A percentile compares a stretch with the other conserved stretches of the same genome.
Conservation (phyloP, 2,113 vertebrate genomes). For the Siphamia tubifer region DNA sequence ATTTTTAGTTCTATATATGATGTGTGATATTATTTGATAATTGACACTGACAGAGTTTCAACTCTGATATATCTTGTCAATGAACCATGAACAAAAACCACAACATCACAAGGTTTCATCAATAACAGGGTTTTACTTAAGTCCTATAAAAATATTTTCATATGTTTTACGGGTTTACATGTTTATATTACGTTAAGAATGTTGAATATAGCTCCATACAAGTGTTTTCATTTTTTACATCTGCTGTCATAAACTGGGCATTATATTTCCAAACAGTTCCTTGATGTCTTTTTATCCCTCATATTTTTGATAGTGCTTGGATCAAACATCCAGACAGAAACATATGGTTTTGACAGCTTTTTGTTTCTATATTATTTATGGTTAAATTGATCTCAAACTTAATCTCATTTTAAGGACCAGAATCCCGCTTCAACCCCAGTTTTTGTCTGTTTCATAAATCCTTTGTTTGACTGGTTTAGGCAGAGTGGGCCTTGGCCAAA, state of each 20-base stretch:
- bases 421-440: slow-evolving; percentile 4
- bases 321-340: slow-evolving; percentile 7
- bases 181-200: too few relatives aligned
- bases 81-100: too few relatives aligned
- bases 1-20: too few relatives aligned
- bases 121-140: too few relatives aligned
- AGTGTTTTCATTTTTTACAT: neutral
- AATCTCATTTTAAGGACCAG: slow-evolving; percentile 22
- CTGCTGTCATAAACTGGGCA: slow-evolving; percentile 1
- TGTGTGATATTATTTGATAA: too few relatives aligned
- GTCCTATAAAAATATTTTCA: too few relatives aligned
- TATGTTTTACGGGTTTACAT: too few relatives aligned
- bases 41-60: too few relatives aligned
- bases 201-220: too few relatives aligned
- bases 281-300: neutral
- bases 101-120: too few relatives aligned
- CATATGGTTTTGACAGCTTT: slow-evolving; percentile 19
- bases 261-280: neutral
- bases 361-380: slow-evolving; percentile 14
- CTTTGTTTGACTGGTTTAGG: slow-evolving; percentile 43
- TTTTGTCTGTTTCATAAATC: slow-evolving; percentile 21
- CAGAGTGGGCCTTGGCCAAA: slow-evolving; percentile 43
- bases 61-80: too few relatives aligned
- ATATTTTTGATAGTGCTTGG: neutral
- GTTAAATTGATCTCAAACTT: slow-evolving; percentile 38